Conservation (phyloP, 2,797 vertebrate genomes). For the Lacerta viridis region DNA sequence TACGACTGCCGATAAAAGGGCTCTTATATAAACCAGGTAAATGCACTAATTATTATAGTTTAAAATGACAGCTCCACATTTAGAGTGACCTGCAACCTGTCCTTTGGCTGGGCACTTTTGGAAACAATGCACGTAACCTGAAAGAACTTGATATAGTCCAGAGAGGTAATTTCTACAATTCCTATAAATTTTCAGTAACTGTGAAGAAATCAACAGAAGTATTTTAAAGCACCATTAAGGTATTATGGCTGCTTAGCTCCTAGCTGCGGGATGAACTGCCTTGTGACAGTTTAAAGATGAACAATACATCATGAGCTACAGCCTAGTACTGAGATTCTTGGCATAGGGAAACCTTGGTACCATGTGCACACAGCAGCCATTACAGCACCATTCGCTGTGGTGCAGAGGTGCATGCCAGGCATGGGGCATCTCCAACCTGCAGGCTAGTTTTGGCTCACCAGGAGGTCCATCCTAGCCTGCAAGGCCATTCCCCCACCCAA, state of each 20-base stretch:
- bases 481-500: too few relatives aligned
- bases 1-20: too few relatives aligned
- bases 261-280: neutral
- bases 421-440: too few relatives aligned
- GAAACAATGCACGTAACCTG: neutral
- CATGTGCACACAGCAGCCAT: neutral
- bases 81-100: neutral
- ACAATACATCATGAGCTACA: neutral
- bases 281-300: neutral
- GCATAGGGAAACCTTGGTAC: neutral
- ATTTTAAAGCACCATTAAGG: neutral
- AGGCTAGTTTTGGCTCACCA: too few relatives aligned
- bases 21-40: neutral
- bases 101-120: neutral
- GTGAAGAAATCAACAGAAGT: neutral
- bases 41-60: neutral
- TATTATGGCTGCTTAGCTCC: neutral
- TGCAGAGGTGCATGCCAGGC: neutral
- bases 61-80: neutral
- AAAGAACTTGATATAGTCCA: neutral
- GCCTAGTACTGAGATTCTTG: neutral
- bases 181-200: neutral
- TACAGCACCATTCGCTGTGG: neutral
- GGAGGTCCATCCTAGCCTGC: too few relatives aligned
- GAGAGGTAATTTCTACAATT: too few relatives aligned